Percentiles rank a stretch among this genome's conserved stretches.
phyloP scores from a whole-genome alignment of 30 jellyfish, hydroid and myxozoan genomes.

The Turritopsis dohrnii region DNA sequence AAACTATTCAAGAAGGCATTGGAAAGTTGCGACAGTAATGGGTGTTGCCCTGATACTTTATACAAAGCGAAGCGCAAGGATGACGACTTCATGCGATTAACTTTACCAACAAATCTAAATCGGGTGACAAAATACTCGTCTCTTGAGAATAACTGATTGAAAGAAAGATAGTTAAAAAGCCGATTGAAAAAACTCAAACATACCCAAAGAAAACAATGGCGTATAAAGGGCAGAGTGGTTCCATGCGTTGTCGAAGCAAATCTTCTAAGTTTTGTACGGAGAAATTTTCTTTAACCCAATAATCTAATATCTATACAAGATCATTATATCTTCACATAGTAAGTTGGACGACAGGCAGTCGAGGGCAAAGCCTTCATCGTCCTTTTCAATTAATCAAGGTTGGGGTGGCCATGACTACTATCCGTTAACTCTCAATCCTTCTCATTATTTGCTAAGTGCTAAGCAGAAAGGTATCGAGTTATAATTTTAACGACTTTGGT shows the following conservation, averaged over 20 bases:
- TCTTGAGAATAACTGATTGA: no score
- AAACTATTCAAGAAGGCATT: constrained; percentile 5
- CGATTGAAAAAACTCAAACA: constrained; percentile 1
- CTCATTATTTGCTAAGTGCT: no score
- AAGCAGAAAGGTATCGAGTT: no score
- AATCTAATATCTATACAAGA: constrained; percentile 26
- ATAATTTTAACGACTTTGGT: no score
- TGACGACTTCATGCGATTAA: background rate
- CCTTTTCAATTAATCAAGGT: no score
- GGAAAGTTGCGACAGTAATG: constrained; percentile 13
- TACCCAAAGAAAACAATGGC: constrained; percentile 37
- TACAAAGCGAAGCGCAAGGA: constrained; percentile 37
- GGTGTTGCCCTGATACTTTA: constrained; percentile 26
- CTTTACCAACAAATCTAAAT: constrained; percentile 24
- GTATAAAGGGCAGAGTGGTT: constrained; percentile 22
- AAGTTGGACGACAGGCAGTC: no score
- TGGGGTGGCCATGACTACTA: no score
- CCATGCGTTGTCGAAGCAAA: constrained; percentile 21
- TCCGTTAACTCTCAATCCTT: no score
- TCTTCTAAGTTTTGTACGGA: constrained; percentile 19
- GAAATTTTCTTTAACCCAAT: constrained; percentile 18
- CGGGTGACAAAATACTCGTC: background rate
- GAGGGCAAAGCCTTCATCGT: no score
- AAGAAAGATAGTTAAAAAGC: no score
- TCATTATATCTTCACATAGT: no score